These are phyloP conservation scores for Actenoides lindsayi DNA, from an alignment of 2,113 vertebrate species.

Conservation along the genomic window DNA sequence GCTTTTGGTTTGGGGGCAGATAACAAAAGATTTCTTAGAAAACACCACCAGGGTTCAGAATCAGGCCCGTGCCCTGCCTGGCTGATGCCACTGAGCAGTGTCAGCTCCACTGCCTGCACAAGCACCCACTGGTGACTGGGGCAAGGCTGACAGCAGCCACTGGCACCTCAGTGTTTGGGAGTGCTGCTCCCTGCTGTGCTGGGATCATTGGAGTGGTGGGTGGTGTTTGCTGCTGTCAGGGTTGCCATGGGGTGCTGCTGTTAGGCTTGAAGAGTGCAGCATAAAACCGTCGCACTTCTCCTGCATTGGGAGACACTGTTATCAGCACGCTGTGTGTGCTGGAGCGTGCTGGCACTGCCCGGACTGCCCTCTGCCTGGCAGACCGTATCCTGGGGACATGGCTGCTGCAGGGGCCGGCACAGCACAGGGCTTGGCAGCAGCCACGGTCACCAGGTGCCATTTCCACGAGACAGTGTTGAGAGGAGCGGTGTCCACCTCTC, in stretches of 20 bases:
- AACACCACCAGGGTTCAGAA: not conserved
- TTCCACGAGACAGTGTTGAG: conserved; percentile 39
- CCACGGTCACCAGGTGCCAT: not conserved
- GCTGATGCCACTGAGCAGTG: not conserved
- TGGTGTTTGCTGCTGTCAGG: not conserved
- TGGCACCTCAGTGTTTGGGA: rapidly evolving
- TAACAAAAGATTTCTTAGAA: conserved; percentile 8
- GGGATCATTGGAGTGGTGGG: rapidly evolving
- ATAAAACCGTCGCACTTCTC: not conserved
- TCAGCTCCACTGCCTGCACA: not conserved
- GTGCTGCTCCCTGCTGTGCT: not conserved
- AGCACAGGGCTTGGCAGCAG: not conserved
- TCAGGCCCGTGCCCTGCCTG: not conserved
- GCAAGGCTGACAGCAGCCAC: not conserved
- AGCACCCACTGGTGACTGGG: not conserved
- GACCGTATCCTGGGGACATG: rapidly evolving
- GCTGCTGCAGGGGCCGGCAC: not conserved
- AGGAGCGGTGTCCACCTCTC: not conserved
- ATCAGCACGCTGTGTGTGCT: not conserved
- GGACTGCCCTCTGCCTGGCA: not conserved
- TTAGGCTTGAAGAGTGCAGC: not conserved
- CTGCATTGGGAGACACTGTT: not conserved
- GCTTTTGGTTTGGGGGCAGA: not conserved
- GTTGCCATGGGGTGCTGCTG: not conserved
- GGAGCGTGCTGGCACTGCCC: not conserved